Evolutionary conservation across 2,113 vertebrate genomes (phyloP).

Genomic region (Brachypodius melanocephalos): DNA sequence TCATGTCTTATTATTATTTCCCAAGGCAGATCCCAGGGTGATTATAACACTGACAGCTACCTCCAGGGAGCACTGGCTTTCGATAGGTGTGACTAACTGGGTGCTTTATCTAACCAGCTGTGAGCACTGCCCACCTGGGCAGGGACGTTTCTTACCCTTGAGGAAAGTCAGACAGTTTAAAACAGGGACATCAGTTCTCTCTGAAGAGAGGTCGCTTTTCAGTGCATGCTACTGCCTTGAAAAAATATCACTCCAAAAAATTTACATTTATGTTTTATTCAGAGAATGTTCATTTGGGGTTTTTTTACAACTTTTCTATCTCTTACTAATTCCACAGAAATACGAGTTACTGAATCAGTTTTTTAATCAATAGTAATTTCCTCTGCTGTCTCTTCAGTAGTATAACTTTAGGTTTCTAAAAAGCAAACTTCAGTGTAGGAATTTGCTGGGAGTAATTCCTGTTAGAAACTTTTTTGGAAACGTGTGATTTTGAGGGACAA

Average conservation of each 20-base stretch:
- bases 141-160: neutral
- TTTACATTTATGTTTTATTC: neutral
- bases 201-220: neutral
- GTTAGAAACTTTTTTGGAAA: neutral
- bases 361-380: neutral
- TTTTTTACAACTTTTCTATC: neutral
- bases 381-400: neutral
- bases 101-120: neutral
- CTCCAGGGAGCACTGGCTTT: neutral
- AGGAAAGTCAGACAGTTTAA: neutral
- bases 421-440: neutral
- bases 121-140: neutral
- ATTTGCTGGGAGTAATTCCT: neutral
- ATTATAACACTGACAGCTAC: neutral
- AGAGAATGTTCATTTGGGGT: neutral
- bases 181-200: neutral
- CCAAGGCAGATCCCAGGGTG: neutral
- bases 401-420: neutral
- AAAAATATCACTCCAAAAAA: neutral
- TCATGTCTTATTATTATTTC: neutral
- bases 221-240: neutral
- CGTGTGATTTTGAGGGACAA: neutral
- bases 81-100: neutral
- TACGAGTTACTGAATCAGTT: neutral
- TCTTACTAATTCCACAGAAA: neutral